Conservation (phyloP, 2,797 vertebrate genomes). For the Xenops minutus region DNA sequence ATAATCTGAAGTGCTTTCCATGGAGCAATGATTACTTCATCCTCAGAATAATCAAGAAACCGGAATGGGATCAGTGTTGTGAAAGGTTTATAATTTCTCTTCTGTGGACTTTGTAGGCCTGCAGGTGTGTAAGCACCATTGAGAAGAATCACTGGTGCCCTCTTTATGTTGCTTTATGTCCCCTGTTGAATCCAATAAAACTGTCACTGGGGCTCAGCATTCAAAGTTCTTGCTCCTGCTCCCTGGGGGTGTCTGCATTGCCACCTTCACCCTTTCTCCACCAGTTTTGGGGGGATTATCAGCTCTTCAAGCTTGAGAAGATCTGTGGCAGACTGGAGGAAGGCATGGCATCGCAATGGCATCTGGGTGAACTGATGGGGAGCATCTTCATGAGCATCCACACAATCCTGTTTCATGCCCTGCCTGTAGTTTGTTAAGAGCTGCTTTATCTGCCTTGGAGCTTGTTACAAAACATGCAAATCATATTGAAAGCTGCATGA, state of each 20-base stretch:
- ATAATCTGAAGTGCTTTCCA: neutral
- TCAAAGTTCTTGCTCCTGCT: neutral
- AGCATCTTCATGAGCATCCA: accelerated
- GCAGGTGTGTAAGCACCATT: neutral
- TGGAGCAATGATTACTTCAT: neutral
- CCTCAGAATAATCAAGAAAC: neutral
- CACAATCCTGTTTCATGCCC: neutral
- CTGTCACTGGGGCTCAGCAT: neutral
- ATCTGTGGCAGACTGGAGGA: neutral
- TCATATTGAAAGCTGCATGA: neutral
- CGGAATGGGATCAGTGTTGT: neutral
- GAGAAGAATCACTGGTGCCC: neutral
- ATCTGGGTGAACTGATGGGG: accelerated
- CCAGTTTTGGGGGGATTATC: neutral
- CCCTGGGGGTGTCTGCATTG: neutral
- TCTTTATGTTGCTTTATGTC: neutral
- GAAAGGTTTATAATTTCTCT: neutral
- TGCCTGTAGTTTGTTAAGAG: neutral
- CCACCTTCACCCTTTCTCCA: neutral
- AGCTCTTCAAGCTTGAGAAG: neutral
- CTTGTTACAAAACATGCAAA: neutral
- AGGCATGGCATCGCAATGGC: accelerated
- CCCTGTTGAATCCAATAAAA: neutral
- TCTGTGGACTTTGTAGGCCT: neutral
- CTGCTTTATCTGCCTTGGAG: neutral